Base-by-base conservation (phyloP, 2,113 vertebrate species). In the Brevimyrus niger region DNA sequence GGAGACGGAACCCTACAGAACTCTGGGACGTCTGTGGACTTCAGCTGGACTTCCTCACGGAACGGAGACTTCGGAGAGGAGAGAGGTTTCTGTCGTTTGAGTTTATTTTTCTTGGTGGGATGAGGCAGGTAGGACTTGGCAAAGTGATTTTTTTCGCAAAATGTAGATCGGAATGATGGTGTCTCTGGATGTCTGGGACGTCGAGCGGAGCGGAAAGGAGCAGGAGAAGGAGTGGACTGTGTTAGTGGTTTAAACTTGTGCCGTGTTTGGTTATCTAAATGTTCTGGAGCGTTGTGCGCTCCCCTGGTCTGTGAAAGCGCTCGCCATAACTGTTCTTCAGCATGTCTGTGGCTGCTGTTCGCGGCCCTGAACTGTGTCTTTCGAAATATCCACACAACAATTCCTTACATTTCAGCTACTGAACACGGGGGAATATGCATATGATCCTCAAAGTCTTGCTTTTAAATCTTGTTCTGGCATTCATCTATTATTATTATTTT, bases 181-280 rank as follows among this genome's bases (percentile, higher is more conserved):
- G 58, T 96, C 94, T 90, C 90, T 89, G 90, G 92, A 88, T 90
- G 92, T 61, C 84, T n/a, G 31, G 47, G 61, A 44, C 47, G 89
- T 87, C 50, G 23, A 31, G n/a, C 55, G 21, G 53, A 5, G 73
- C 47, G 85, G 4, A 47, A 80, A 86, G 31, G 58, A 61, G 83
- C 13, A 91, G 92, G 91, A 69, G 90, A 92, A 92, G 90, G 65
- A 86, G 90, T 90, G 73, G 90, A 89, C 89, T 90, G 92, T 94
- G 88, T 95, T 90, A 92, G 94, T 94, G 93, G 92, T 95, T 92
- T 92, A 91, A 94, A 95, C 92, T 94, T 91, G 94, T 96, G 95
- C 95, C 94, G 96, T 96, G 88, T 95, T 94, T 96, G 92, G 90
- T 94, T 89, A 91, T 96, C 92, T 95, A 92, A 91, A 50, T 95